These are phyloP conservation scores for Linnaemya vulpina DNA, from an alignment of 2,888 invertebrate genomes.

Conservation along the genomic window DNA sequence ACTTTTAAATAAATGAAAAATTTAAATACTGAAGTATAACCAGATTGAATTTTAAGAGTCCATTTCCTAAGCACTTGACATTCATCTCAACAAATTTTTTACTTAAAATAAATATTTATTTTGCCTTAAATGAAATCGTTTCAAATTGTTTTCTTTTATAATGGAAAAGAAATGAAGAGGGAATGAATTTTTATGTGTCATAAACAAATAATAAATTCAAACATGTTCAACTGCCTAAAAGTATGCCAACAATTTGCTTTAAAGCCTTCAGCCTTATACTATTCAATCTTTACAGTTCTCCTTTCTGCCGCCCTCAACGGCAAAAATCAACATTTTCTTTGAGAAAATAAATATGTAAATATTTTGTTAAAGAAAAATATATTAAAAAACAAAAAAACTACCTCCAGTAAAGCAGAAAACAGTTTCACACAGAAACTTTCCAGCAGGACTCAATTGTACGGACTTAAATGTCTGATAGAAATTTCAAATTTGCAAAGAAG, in stretches of 20 bases:
- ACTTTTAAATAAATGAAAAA: too few relatives aligned
- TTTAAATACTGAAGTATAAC: too few relatives aligned
- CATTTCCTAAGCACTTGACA: neutral
- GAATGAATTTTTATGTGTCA: neutral
- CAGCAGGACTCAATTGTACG: neutral
- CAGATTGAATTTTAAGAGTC: too few relatives aligned
- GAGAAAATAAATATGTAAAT: constrained; percentile 29
- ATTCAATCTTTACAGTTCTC: constrained; percentile 15
- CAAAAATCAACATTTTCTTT: constrained; percentile 25
- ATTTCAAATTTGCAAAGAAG: constrained; percentile 9
- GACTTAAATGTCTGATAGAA: constrained; percentile 23
- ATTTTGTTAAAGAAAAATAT: too few relatives aligned
- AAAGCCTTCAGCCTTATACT: constrained; percentile 10
- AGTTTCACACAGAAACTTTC: constrained; percentile 14
- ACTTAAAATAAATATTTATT: neutral
- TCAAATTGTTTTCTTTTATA: constrained; percentile 17
- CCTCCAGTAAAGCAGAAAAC: neutral
- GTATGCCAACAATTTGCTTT: constrained; percentile 37
- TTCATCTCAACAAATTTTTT: neutral
- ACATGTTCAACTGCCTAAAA: constrained; percentile 20
- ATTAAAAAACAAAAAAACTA: neutral
- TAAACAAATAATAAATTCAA: constrained; percentile 30
- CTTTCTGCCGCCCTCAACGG: neutral
- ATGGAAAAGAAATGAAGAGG: neutral
- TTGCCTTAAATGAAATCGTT: neutral